These are phyloP conservation scores for Chiloscyllium plagiosum DNA, from an alignment of 2,113 vertebrate genomes.

Conservation along the genomic window DNA sequence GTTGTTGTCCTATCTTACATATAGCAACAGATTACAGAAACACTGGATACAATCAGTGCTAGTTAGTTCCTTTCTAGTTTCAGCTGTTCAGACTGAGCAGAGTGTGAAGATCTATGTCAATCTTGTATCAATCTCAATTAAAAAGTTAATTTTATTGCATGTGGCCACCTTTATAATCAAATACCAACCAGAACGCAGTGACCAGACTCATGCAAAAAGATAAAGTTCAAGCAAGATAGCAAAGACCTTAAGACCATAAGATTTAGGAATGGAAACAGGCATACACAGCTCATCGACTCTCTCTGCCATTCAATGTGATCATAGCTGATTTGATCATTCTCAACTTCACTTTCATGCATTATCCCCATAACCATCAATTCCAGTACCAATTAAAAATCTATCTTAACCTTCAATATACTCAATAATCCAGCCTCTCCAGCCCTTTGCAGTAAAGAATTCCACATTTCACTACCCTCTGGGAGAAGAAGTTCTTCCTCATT, in stretches of 20 bases:
- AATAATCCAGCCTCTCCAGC: too few species aligned
- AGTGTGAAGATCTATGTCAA: not conserved
- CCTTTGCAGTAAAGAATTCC: too few species aligned
- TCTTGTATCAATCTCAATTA: not conserved
- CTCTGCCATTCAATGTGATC: too few species aligned
- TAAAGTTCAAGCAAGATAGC: not conserved
- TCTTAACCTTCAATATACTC: too few species aligned
- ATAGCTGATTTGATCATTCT: too few species aligned
- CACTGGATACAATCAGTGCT: not conserved
- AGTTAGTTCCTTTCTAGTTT: not conserved
- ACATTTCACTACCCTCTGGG: too few species aligned
- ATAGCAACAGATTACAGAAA: not conserved
- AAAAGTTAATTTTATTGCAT: not conserved
- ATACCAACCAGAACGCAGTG: not conserved
- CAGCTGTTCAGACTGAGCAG: too few species aligned
- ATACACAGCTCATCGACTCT: too few species aligned
- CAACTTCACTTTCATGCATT: not conserved
- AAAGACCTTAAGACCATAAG: not conserved
- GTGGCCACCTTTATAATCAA: not conserved
- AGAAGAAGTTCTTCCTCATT: too few species aligned
- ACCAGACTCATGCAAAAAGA: not conserved
- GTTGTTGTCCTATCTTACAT: not conserved
- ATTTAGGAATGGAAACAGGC: too few species aligned
- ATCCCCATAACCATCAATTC: too few species aligned
- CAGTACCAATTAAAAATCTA: too few species aligned